Percentiles rank a stretch among this genome's conserved stretches.
These are phyloP conservation scores for Orthosia gothica DNA, from an alignment of 2,888 invertebrate species.

Conservation along the genomic window DNA sequence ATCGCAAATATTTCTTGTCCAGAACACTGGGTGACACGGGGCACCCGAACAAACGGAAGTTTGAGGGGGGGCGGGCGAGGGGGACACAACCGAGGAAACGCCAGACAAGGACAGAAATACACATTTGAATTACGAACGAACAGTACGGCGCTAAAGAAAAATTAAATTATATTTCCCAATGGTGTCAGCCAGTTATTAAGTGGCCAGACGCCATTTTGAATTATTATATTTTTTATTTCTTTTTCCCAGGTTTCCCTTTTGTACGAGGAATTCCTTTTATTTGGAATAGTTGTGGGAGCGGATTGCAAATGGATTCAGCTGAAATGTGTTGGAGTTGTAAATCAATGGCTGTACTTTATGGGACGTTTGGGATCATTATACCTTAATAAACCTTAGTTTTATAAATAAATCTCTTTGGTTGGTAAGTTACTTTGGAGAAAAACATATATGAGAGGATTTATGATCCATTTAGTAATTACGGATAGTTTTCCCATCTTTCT, in stretches of 20 bases:
- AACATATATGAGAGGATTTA: conserved; percentile 51
- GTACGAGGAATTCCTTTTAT: conserved; percentile 88
- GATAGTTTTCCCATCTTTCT: conserved; percentile 11
- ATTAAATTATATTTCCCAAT: conserved; percentile 92
- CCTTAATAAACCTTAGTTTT: conserved; percentile 67
- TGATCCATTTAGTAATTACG: conserved; percentile 53
- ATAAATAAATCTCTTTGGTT: conserved; percentile 60
- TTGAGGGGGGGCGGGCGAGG: conserved; percentile 74
- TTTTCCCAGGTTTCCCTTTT: conserved; percentile 87
- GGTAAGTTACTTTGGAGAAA: conserved; percentile 51
- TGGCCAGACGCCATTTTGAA: conserved; percentile 92
- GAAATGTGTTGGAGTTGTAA: conserved; percentile 78
- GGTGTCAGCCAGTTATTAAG: conserved; percentile 92
- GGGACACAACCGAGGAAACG: conserved; percentile 81
- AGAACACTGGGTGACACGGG: conserved; percentile 88
- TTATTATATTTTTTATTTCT: conserved; percentile 90
- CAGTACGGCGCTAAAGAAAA: conserved; percentile 84
- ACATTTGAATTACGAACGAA: conserved; percentile 70
- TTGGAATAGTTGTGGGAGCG: conserved; percentile 87
- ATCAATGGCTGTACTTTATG: conserved; percentile 77
- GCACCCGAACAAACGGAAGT: conserved; percentile 84
- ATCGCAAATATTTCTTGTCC: conserved; percentile 90
- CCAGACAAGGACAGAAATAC: conserved; percentile 78
- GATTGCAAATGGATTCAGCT: conserved; percentile 83
- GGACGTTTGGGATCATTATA: conserved; percentile 76